Conservation (phyloP, 2,888 invertebrate species). For the Ferdinandea cuprea region DNA sequence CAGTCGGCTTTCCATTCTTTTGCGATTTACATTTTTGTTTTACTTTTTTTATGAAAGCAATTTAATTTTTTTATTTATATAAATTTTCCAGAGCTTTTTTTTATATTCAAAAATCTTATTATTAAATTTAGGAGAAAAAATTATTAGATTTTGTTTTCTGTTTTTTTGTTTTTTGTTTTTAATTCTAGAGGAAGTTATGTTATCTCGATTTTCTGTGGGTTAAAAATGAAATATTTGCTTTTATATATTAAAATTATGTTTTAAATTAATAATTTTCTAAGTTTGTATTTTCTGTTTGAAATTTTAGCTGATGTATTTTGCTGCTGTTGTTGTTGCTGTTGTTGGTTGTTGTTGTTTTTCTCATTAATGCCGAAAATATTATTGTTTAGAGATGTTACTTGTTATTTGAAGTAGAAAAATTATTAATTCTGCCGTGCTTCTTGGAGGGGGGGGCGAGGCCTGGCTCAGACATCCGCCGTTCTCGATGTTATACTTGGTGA, state of each 20-base stretch:
- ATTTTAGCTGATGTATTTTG: constrained; percentile 65
- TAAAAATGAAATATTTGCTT: constrained; percentile 73
- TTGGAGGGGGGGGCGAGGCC: constrained; percentile 89
- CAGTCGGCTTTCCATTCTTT: constrained; percentile 78
- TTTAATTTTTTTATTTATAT: constrained; percentile 49
- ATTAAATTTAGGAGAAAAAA: constrained; percentile 56
- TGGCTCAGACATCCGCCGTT: constrained; percentile 93
- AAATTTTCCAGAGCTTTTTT: constrained; percentile 74
- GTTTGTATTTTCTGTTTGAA: constrained; percentile 52
- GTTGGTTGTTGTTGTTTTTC: constrained; percentile 65
- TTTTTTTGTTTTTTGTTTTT: constrained; percentile 15
- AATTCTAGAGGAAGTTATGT: constrained; percentile 34
- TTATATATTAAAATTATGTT: constrained; percentile 72
- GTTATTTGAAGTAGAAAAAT: constrained; percentile 76
- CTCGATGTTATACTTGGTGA: constrained; percentile 93
- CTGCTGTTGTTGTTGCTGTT: constrained; percentile 61
- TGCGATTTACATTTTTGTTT: constrained; percentile 53
- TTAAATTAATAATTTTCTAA: constrained; percentile 71
- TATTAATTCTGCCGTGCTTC: constrained; percentile 83
- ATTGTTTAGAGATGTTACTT: constrained; percentile 76
- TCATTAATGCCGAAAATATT: constrained; percentile 67
- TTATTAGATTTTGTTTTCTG: constrained; percentile 2
- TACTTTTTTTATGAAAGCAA: constrained; percentile 52
- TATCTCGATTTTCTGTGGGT: constrained; percentile 28
- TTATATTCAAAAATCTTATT: constrained; percentile 45